Evolutionary conservation across 2,113 vertebrate genomes (phyloP), one percentile per base, ranked within the genome.

Genomic region (Microcebus jonahi): DNA sequence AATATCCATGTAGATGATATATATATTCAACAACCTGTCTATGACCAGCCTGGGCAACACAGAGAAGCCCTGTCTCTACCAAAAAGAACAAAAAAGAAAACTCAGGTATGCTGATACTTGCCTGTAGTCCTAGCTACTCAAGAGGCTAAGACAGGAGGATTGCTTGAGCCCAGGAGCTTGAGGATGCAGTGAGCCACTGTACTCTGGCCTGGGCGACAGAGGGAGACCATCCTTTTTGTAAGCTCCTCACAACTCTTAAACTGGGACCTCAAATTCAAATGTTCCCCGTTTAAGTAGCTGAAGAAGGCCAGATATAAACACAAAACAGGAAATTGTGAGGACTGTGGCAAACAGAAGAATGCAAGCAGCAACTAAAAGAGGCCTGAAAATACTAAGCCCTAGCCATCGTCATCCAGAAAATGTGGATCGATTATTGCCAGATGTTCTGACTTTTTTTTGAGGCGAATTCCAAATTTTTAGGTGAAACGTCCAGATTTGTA

Each of bases 401-500:
- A 65, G 39, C 1, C 48, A 53, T 13, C 8, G 36, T 42, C 61
- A 79, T 27, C 21, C 25, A 81, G 31, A 48, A 96, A 90, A 83
- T 27, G 17, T 42, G 18, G 8, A 65, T 12, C 50, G 31, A 92
- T 6, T 76, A 29, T 11, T 92, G 48, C 70, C 57, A 86, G 39
- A 70, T 70, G 55, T 55, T 89, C 83, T 85, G 8, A 55, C 87
- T 90, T 82, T 93, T 61, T 65, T 76, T 48, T 48, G 13, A 81
- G n/a, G 85, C 79, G 15, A 90, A 59, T 90, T 81, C 48, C 59
- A 36, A 29, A 87, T 6, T 55, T 48, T 53, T 48, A 45, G 36
- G 61, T 92, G 55, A 96, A 87, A 95, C 39, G 13, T 80, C 39
- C 36, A 76, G 25, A 90, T 57, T 79, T 95, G 57, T 21, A 48